These are phyloP conservation scores for Tychaedon coryphoeus DNA, from an alignment of 2,113 vertebrate species.

Conservation along the genomic window DNA sequence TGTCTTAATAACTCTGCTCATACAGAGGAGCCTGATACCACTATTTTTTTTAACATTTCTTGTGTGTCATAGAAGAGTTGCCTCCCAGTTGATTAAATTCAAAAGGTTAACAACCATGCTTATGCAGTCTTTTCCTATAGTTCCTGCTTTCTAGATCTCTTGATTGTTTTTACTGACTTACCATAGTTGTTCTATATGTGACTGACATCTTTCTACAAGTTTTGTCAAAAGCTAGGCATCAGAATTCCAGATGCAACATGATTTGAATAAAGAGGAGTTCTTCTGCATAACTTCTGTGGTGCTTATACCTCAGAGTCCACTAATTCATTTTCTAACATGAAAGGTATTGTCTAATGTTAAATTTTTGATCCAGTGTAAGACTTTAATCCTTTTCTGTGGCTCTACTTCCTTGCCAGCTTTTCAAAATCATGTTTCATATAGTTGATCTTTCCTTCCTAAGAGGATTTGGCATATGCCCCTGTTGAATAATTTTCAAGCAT, in stretches of 20 bases:
- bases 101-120: background rate
- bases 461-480: background rate
- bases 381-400: background rate
- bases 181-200: rapidly evolving
- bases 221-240: background rate
- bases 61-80: background rate
- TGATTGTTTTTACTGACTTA: background rate
- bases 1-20: background rate
- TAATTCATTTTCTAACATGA: background rate
- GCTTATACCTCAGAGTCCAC: rapidly evolving
- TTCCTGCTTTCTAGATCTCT: background rate
- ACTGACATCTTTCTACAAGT: background rate
- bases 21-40: background rate
- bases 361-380: background rate
- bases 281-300: background rate
- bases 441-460: background rate
- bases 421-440: background rate
- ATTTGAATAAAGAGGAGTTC: background rate
- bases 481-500: background rate
- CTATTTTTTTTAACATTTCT: background rate
- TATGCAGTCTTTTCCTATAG: background rate
- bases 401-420: background rate
- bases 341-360: background rate
- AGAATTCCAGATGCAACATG: background rate
- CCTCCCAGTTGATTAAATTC: background rate